Percentiles rank a stretch among this genome's conserved stretches.
These are phyloP conservation scores for Macropus fuliginosus DNA, from an alignment of 2,797 vertebrate genomes.

Conservation along the genomic window DNA sequence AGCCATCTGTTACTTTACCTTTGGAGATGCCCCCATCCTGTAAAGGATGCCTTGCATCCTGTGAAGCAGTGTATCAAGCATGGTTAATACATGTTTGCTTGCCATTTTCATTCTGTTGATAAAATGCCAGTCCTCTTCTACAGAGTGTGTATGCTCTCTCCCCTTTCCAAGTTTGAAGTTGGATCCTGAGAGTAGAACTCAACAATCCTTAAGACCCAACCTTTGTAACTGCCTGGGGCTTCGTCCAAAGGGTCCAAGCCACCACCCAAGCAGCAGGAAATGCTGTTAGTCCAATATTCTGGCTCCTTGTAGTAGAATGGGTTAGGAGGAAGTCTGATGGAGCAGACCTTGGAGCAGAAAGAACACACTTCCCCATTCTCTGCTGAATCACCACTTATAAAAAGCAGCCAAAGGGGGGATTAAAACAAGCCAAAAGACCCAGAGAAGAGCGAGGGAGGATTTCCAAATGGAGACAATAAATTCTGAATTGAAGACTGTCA, in stretches of 20 bases:
- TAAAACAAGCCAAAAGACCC: neutral
- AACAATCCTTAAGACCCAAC: neutral
- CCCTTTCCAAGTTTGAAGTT: conserved; percentile 34
- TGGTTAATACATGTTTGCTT: conserved; percentile 18
- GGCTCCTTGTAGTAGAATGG: neutral
- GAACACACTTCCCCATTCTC: conserved; percentile 8
- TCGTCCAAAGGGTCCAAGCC: neutral
- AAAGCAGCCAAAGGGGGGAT: conserved; percentile 45
- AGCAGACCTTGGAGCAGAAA: neutral
- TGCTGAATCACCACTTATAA: conserved; percentile 34
- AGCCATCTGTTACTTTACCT: neutral
- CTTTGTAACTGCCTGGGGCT: neutral
- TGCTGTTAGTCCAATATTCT: conserved; percentile 17
- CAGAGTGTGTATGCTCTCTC: neutral
- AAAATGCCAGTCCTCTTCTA: conserved; percentile 13
- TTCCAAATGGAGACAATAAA: conserved; percentile 40
- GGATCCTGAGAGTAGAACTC: conserved; percentile 24
- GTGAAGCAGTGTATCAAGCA: conserved; percentile 21
- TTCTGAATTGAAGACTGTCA: neutral
- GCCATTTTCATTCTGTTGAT: neutral
- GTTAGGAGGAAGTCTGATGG: conserved; percentile 46
- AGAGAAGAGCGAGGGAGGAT: neutral
- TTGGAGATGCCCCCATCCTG: conserved; percentile 16
- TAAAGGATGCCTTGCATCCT: neutral
- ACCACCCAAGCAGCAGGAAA: neutral